Evolutionary conservation across 2,888 invertebrate species (phyloP), one percentile per base, ranked within the genome.

Genomic region (Drosophila pseudotalamancana): DNA sequence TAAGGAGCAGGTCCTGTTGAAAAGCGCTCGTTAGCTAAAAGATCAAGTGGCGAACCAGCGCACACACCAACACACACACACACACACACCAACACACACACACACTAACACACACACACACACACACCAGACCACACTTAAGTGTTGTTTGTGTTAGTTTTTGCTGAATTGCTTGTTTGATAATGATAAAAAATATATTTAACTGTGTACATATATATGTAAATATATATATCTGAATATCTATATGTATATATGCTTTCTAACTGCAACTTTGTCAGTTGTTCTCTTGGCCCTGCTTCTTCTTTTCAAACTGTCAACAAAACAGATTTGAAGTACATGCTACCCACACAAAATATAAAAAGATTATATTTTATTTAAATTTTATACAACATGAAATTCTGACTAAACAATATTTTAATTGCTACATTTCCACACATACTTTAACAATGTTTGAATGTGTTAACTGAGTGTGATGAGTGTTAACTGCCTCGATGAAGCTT

Each of bases 1-100:
- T 29, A 12, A 27, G 31, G 35, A 43, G 67, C 39, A 59, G 48
- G 77, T 77, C 43, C 81, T 80, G 82, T 85, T 83, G 87, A 83
- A 86, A 86, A 73, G 81, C 76, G 87, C 83, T 83, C 83, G 83
- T 83, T 83, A 83, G 83, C 84, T 83, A 75, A 77, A 84, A 77
- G 84, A 77, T 81, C 81, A 81, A 81, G 81, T 81, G 81, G 82
- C 82, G 63, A 59, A 74, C 70, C 74, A 69, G 27, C 51, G 29
- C 54, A 53, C 40, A 35, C 62, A 25, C 25, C 21, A 43, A 25
- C 42, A 34, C n/a, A 23, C 46, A 23, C 40, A 21, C 50, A 14
- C 62, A 43, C 62, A 37, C n/a, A n/a, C n/a, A 32, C 43, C 51
- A 25, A 43, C 0, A 25, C 23, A 4, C 23, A 23, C 23, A 6